phyloP scores from a whole-genome alignment of 1,140 invertebrate genomes.

The Drosophila melanogaster region Release_6_plus_ISO1_MT NC_004354.4:7228501-7229000 shows the following conservation, averaged over 20 bases:
- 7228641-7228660: constrained; percentile 28
- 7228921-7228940: constrained; percentile 81
- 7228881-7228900: constrained; percentile 20
- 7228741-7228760: not conserved
- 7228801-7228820: constrained; percentile 76
- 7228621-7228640: constrained; percentile 81
- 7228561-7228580: constrained; percentile 1
- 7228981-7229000: constrained; percentile 4
- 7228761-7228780: not conserved
- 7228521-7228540: not conserved
- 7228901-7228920: constrained; percentile 58
- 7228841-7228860: constrained; percentile 78
- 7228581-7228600: constrained; percentile 43
- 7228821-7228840: constrained; percentile 19
- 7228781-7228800: constrained; percentile 61
- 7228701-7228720: constrained; percentile 31
- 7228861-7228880: constrained; percentile 81
- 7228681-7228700: constrained; percentile 52
- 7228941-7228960: constrained; percentile 33
- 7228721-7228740: constrained; percentile 1
- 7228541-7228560: not conserved
- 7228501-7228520: constrained; percentile 13
- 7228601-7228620: constrained; percentile 82
- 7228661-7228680: constrained; percentile 18
- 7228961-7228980: not conserved